Conservation (phyloP, 2,113 vertebrate species). For the Actenoides lindsayi region DNA sequence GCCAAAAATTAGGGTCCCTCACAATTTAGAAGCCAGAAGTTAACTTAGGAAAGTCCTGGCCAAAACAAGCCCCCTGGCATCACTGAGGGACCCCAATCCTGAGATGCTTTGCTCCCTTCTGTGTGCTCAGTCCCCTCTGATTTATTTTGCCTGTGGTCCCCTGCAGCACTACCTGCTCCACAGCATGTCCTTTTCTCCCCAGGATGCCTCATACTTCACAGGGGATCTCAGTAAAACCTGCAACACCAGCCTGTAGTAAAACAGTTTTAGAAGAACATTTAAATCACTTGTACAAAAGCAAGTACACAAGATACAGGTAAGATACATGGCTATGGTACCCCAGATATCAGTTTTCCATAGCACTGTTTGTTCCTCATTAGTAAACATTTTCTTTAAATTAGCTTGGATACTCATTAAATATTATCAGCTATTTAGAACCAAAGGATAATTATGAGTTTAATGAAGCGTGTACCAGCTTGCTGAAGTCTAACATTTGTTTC, state of each 20-base stretch:
- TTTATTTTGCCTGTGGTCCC: background rate
- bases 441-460: slow-evolving; percentile 99
- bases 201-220: background rate
- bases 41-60: background rate
- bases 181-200: background rate
- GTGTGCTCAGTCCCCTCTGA: background rate
- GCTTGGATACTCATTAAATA: slow-evolving; percentile 97
- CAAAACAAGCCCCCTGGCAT: background rate
- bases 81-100: no score
- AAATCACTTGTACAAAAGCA: slow-evolving; percentile 25
- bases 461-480: slow-evolving; percentile 95
- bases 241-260: background rate
- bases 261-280: background rate
- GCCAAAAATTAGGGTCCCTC: background rate
- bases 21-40: background rate
- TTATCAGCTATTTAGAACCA: slow-evolving; percentile 98
- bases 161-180: rapidly evolving
- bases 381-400: slow-evolving; percentile 90
- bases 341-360: slow-evolving; percentile 78
- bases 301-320: slow-evolving; percentile 72
- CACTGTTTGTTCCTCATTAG: slow-evolving; percentile 86
- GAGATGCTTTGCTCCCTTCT: background rate
- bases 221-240: background rate
- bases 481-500: slow-evolving; percentile 88
- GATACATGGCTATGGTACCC: slow-evolving; percentile 78